Base-by-base conservation (phyloP, 2,888 invertebrate genomes). In the Doris montereyensis region DNA sequence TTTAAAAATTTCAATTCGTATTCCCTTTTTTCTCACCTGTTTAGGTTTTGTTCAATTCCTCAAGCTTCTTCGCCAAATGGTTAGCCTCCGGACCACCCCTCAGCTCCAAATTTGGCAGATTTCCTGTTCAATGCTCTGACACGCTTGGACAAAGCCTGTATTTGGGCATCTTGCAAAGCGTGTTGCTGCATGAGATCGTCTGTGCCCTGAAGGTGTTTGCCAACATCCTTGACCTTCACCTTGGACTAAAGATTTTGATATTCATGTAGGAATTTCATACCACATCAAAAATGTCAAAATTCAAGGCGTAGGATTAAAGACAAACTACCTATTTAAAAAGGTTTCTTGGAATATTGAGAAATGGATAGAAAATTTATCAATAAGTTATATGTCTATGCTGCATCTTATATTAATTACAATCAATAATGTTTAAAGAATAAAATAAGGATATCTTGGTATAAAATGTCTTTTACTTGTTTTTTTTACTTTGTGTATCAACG, bases 131-230 rank as follows among this genome's bases (percentile, higher is more conserved):
- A 94, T 62, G 95, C 93, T 30, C 95, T 93, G 81, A 96, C 94
- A 57, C 95, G 95, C 90, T 97, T 97, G 21, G 97, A 96, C 80
- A 97, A 93, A 0, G 97, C 95, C 28, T 95, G 95, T 0, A 98
- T 95, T 92, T 97, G 97, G 81, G 97, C 92, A 90, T 99, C 98
- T 86, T 96, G 95, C 68, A 99, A 93, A 21, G 96, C 96, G 92
- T 99, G 98, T 82, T 97, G 97, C 87, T 98, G 98, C 77, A 99
- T 92, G 62, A 98, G 93, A 84, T 99, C 97, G 91, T 99, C 98
- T 8, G 97, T 98, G 57, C 96, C 98, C 81, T 97, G 93, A 74
- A 99, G 93, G 93, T 99, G 99, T 0, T 97, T 96, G 0, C 98
- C 98, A 2, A 96, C 95, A 89, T 98, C 98, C 76, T 95, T 95